These are phyloP conservation scores for Ormyrus nitidulus DNA, from an alignment of 2,888 invertebrate genomes.

Conservation along the genomic window DNA sequence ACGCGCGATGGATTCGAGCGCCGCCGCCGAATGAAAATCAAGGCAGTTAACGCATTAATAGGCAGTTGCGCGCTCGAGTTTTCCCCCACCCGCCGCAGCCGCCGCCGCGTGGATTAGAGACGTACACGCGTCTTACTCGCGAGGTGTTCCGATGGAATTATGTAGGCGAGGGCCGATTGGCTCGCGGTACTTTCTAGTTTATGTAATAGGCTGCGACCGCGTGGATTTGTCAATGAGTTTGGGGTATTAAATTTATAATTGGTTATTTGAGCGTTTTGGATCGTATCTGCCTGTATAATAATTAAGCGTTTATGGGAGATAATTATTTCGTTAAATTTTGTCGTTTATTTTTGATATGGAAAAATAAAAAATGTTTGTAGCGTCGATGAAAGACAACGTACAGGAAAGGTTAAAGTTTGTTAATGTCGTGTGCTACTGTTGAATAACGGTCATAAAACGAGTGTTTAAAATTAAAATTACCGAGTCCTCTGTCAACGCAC, in stretches of 20 bases:
- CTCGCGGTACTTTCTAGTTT: constrained; percentile 46
- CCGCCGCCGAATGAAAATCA: constrained; percentile 46
- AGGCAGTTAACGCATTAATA: constrained; percentile 52
- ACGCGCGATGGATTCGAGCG: not conserved
- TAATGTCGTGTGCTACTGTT: too few species aligned
- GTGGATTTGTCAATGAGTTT: constrained; percentile 26
- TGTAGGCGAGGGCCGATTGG: not conserved
- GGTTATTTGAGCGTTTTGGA: not conserved
- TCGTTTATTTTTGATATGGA: too few species aligned
- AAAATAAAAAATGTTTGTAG: too few species aligned
- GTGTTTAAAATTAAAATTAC: too few species aligned
- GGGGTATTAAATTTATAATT: constrained; percentile 20
- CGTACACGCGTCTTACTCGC: not conserved
- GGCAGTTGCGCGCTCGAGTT: constrained; percentile 38
- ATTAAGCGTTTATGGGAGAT: not conserved
- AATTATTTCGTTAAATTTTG: not conserved
- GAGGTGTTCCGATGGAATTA: constrained; percentile 35
- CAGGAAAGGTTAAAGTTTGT: too few species aligned
- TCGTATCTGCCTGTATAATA: not conserved
- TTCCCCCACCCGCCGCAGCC: not conserved
- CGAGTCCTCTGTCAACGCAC: too few species aligned
- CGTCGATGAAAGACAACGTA: too few species aligned
- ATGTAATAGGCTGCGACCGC: constrained; percentile 17
- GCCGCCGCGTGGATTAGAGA: not conserved
- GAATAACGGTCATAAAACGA: too few species aligned